These are phyloP conservation scores for Schizotus pectinicornis DNA, from an alignment of 2,888 invertebrate species.

Conservation along the genomic window DNA sequence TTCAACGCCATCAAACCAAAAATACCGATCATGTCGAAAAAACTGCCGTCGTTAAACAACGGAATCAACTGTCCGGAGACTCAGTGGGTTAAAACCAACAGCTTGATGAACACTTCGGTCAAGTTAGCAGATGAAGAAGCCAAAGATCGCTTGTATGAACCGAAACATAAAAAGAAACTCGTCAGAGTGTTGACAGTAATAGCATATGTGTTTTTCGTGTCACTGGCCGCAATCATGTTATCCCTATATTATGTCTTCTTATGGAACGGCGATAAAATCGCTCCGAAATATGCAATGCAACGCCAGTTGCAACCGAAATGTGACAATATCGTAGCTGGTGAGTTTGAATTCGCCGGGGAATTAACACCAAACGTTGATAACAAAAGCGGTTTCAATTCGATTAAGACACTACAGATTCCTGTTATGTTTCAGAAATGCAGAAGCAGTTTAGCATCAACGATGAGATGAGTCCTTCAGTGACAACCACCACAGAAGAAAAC, in stretches of 20 bases:
- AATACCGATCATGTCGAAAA: slow-evolving; percentile 69
- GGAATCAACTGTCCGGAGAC: slow-evolving; percentile 57
- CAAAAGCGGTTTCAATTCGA: background rate
- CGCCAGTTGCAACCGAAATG: slow-evolving; percentile 30
- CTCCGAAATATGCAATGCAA: slow-evolving; percentile 33
- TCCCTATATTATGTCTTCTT: slow-evolving; percentile 93
- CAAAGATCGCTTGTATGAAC: slow-evolving; percentile 77
- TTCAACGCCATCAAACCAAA: slow-evolving; percentile 28
- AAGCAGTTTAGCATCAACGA: slow-evolving; percentile 30
- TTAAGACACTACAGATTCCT: background rate
- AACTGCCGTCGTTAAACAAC: slow-evolving; percentile 57
- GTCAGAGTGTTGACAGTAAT: slow-evolving; percentile 91
- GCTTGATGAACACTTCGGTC: slow-evolving; percentile 62
- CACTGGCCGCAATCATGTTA: slow-evolving; percentile 90
- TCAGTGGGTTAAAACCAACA: slow-evolving; percentile 50
- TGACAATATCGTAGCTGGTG: slow-evolving; percentile 45
- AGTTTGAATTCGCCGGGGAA: background rate
- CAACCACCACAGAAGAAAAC: slow-evolving; percentile 32
- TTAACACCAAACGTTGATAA: background rate
- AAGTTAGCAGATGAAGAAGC: slow-evolving; percentile 71
- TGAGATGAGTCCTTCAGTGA: slow-evolving; percentile 5
- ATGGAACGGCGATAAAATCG: slow-evolving; percentile 79
- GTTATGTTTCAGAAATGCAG: slow-evolving; percentile 36
- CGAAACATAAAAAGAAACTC: slow-evolving; percentile 85
- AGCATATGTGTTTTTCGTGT: slow-evolving; percentile 93